Evolutionary conservation across 2,113 vertebrate species (phyloP).

Genomic region (Phainopepla nitens): DNA sequence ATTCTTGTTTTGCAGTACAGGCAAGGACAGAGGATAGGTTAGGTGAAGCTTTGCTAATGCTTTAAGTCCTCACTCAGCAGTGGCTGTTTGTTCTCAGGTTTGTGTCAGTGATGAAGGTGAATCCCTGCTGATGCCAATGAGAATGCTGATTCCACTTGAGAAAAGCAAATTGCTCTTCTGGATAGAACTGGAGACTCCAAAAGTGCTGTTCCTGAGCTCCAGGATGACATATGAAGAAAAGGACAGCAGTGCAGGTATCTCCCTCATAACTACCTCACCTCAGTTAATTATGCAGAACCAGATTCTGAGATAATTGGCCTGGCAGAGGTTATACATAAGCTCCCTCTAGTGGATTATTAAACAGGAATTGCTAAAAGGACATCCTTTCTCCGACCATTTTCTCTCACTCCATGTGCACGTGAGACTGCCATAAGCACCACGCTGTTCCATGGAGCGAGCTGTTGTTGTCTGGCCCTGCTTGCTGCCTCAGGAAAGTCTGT

Average conservation of each 20-base stretch:
- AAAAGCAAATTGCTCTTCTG: neutral
- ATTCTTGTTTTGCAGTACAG: neutral
- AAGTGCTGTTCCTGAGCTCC: neutral
- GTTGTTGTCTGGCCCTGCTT: neutral
- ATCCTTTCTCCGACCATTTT: neutral
- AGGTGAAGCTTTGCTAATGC: neutral
- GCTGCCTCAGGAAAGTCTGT: neutral
- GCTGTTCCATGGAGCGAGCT: neutral
- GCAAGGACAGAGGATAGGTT: neutral
- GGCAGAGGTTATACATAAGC: slow-evolving; percentile 47
- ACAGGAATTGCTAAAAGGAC: neutral
- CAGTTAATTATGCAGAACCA: neutral
- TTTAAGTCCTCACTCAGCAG: neutral
- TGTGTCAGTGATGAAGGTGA: neutral
- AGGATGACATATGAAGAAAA: neutral
- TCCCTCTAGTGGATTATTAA: slow-evolving; percentile 57
- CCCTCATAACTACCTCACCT: neutral
- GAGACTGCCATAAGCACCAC: neutral
- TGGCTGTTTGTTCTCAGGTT: neutral
- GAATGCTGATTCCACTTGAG: neutral
- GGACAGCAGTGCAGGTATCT: neutral
- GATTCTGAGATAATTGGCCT: neutral
- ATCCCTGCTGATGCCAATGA: neutral
- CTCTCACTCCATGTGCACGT: neutral
- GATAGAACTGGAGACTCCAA: neutral